phyloP scores from a whole-genome alignment of 2,113 vertebrate genomes.

The Scomber japonicus region DNA sequence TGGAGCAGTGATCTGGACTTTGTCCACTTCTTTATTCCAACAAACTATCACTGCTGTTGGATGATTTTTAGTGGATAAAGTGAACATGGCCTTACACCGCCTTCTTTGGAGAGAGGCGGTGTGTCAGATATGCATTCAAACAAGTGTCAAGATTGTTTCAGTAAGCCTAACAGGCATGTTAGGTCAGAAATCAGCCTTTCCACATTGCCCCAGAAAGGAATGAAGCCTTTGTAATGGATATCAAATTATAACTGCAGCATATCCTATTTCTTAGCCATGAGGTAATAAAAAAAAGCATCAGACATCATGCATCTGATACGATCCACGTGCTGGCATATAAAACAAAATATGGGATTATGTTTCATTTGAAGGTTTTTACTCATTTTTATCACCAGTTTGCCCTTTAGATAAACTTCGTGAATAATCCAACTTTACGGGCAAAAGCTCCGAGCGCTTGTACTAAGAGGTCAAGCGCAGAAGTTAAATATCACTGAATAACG shows the following conservation, averaged over 20 bases:
- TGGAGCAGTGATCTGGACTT: neutral
- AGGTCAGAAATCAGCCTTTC: conserved; percentile 38
- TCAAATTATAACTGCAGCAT: conserved; percentile 72
- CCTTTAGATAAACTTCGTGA: conserved; percentile 37
- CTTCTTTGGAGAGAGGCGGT: neutral
- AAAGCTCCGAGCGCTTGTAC: conserved; percentile 28
- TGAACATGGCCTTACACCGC: neutral
- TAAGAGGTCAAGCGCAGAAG: conserved; percentile 42
- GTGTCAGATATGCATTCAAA: neutral
- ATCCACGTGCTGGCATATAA: conserved; percentile 62
- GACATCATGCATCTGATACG: conserved; percentile 73
- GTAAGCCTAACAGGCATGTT: conserved; percentile 35
- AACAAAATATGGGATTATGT: conserved; percentile 57
- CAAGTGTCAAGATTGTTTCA: conserved; percentile 29
- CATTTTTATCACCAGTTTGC: conserved; percentile 49
- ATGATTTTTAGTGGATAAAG: neutral
- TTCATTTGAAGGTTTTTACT: conserved; percentile 32
- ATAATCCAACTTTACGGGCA: conserved; percentile 54
- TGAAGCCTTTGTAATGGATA: conserved; percentile 80
- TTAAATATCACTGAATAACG: conserved; percentile 28
- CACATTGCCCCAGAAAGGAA: conserved; percentile 43
- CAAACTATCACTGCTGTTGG: conserved; percentile 3
- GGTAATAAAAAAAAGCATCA: conserved; percentile 63
- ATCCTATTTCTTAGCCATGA: conserved; percentile 73
- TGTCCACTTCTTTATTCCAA: neutral